A percentile compares a stretch with the other conserved stretches of the same genome.
phyloP scores from a whole-genome alignment of 2,797 vertebrate species.

The Ptychobarbus kaznakovi region DNA sequence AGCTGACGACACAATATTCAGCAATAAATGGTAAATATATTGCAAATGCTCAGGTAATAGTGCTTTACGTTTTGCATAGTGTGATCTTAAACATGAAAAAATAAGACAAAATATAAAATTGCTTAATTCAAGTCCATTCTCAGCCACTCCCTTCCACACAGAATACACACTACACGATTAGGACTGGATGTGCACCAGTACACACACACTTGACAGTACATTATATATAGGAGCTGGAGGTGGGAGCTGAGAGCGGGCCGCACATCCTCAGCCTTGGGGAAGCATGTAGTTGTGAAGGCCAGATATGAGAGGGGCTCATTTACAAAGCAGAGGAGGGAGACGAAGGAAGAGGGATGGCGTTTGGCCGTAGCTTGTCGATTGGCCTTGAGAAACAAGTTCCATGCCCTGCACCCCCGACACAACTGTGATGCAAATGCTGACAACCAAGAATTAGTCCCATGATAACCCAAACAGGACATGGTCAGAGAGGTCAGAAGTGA shows the following conservation, averaged over 20 bases:
- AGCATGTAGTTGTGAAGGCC: conserved; percentile 73
- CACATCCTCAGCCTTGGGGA: conserved; percentile 79
- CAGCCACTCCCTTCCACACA: neutral
- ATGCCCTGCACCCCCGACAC: conserved; percentile 72
- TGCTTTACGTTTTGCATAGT: neutral
- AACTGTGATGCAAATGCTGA: conserved; percentile 76
- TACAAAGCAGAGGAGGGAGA: conserved; percentile 56
- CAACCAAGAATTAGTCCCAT: conserved; percentile 65
- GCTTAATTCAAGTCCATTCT: neutral
- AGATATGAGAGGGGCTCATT: conserved; percentile 60
- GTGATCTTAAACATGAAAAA: conserved; percentile 23
- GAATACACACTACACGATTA: neutral
- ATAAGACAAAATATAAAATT: conserved; percentile 3
- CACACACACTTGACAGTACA: conserved; percentile 27
- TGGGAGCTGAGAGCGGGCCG: conserved; percentile 27
- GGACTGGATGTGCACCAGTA: neutral
- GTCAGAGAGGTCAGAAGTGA: conserved; percentile 44
- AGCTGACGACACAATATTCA: neutral
- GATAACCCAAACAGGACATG: conserved; percentile 46
- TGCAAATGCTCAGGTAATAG: neutral
- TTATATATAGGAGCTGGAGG: conserved; percentile 23
- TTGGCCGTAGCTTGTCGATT: conserved; percentile 73
- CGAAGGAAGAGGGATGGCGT: conserved; percentile 64
- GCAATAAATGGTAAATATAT: neutral
- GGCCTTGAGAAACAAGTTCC: conserved; percentile 84